Conservation (phyloP, 92 coral and sea anemone species). For the Nematostella vectensis region DNA sequence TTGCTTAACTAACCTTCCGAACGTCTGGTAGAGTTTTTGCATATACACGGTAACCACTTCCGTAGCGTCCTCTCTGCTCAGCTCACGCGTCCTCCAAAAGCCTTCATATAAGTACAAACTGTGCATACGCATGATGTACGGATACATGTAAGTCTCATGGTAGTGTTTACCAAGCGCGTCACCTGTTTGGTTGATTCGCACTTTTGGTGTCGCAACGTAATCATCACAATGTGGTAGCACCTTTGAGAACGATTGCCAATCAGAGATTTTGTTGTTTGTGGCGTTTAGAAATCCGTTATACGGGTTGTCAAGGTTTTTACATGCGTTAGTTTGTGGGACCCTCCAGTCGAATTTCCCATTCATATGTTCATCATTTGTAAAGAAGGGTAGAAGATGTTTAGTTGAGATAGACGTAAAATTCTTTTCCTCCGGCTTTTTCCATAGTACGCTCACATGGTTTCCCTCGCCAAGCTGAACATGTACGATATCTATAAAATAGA, state of each 20-base stretch:
- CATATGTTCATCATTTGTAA: slow-evolving; percentile 5
- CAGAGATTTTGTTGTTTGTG: neutral
- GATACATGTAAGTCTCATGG: slow-evolving; percentile 10
- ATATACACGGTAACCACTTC: slow-evolving; percentile 12
- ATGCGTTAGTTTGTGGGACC: slow-evolving; percentile 9
- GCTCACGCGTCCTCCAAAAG: too few relatives aligned
- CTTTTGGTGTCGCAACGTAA: neutral
- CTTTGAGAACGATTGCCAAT: neutral
- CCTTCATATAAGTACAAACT: neutral
- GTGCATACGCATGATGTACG: slow-evolving; percentile 4
- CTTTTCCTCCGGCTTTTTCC: slow-evolving; percentile 37
- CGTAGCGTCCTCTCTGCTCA: slow-evolving; percentile 26
- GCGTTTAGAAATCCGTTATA: neutral
- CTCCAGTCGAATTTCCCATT: slow-evolving; percentile 4
- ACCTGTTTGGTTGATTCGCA: neutral
- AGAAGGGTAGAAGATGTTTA: slow-evolving; percentile 12
- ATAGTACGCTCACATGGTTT: slow-evolving; percentile 32
- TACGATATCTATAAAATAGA: slow-evolving; percentile 50
- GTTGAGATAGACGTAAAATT: slow-evolving; percentile 19
- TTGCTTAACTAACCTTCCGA: slow-evolving; percentile 26
- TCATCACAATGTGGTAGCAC: neutral
- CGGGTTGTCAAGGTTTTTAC: neutral
- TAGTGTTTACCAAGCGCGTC: neutral
- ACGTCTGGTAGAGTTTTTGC: slow-evolving; percentile 9
- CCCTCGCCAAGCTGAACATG: slow-evolving; percentile 23